Evolutionary conservation across 2,113 vertebrate species (phyloP).

Genomic region (Isichthys henryi): DNA sequence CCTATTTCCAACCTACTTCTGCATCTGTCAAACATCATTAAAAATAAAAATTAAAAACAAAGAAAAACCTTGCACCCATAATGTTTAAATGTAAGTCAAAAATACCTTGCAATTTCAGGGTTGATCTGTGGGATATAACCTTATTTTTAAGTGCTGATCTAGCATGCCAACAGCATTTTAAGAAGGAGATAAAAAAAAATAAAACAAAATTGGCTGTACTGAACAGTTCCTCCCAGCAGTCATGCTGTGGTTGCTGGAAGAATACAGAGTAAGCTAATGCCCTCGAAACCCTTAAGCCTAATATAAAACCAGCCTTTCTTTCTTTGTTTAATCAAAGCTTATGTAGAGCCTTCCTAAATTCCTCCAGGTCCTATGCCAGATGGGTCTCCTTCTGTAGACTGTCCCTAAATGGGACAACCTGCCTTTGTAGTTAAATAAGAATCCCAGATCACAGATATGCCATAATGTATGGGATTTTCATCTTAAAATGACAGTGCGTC

Average conservation of each 20-base stretch:
- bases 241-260: not conserved
- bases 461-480: not conserved
- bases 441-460: not conserved
- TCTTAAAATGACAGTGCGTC: not conserved
- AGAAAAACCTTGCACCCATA: not conserved
- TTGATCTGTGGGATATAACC: too few relatives aligned
- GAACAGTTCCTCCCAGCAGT: not conserved
- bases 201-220: not conserved
- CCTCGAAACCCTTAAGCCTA: not conserved
- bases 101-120: not conserved
- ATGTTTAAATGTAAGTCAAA: not conserved
- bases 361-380: not conserved
- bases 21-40: not conserved
- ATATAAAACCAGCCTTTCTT: conserved; percentile 9
- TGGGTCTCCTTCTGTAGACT: not conserved
- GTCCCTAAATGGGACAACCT: conserved; percentile 1
- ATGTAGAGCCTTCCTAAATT: not conserved
- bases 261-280: not conserved
- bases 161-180: not conserved
- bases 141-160: not conserved
- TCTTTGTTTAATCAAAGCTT: conserved; percentile 8
- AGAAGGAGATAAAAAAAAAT: not conserved
- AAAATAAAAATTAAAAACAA: not conserved
- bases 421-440: not conserved
- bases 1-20: not conserved